Percentiles rank a stretch among this genome's conserved stretches.
These are phyloP conservation scores for Myotis lucifugus DNA, from an alignment of 2,113 vertebrate species.

Conservation along the genomic window DNA sequence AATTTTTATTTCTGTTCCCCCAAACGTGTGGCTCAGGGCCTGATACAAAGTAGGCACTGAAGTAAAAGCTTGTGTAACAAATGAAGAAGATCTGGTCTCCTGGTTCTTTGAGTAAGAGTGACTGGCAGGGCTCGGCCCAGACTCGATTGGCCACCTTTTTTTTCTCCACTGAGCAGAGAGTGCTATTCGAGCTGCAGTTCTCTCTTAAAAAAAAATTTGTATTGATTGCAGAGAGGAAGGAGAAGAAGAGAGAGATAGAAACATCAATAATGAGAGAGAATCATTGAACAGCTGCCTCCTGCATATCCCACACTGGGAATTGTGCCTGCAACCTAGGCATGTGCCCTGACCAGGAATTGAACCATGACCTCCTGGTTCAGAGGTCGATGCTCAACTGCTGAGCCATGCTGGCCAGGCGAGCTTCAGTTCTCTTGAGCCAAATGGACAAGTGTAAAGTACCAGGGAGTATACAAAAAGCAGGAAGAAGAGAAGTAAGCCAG, in stretches of 20 bases:
- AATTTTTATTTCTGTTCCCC: not conserved
- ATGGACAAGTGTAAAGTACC: not conserved
- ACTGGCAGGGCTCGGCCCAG: not conserved
- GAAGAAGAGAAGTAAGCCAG: constrained; percentile 5
- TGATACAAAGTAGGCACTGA: not conserved
- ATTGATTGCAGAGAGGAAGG: no score
- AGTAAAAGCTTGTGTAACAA: not conserved
- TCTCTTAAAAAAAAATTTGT: not conserved
- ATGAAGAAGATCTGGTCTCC: not conserved
- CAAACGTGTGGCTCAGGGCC: not conserved
- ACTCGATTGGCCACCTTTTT: not conserved
- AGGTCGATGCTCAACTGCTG: no score
- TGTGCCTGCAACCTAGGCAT: no score
- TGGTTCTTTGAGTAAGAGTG: not conserved
- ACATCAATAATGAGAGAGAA: no score
- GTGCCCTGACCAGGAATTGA: no score
- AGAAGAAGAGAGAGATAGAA: no score
- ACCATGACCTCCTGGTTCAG: no score
- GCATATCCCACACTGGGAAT: no score
- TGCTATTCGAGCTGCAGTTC: not conserved
- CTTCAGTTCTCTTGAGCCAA: not conserved
- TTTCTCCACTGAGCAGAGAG: not conserved
- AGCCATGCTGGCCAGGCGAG: not conserved
- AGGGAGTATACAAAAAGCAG: not conserved
- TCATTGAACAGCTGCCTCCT: no score